A percentile compares a stretch with the other conserved stretches of the same genome.
These are phyloP conservation scores for Manduca sexta DNA, from an alignment of 1,140 invertebrate genomes.

Conservation along the genomic window DNA sequence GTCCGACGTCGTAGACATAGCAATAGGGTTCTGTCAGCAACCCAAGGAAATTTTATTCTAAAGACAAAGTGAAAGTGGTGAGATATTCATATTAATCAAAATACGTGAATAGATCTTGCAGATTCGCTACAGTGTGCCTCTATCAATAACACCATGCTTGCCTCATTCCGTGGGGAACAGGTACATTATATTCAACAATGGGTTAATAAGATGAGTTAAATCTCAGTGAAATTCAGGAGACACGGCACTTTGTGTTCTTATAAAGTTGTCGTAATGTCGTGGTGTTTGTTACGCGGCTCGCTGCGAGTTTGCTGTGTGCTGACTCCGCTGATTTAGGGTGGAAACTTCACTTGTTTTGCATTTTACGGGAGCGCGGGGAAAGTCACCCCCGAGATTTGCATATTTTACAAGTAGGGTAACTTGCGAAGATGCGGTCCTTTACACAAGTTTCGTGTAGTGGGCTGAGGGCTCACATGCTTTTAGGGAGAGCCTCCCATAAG, in stretches of 20 bases:
- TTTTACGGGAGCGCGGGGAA: slow-evolving; percentile 48
- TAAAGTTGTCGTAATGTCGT: slow-evolving; percentile 48
- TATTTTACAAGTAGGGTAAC: slow-evolving; percentile 56
- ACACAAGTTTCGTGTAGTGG: slow-evolving; percentile 33
- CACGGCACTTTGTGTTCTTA: not conserved
- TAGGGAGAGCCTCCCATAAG: slow-evolving; percentile 1
- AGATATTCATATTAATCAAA: too few species aligned
- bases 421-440: slow-evolving; percentile 42
- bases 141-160: too few species aligned
- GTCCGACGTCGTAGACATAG: too few species aligned
- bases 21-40: too few species aligned
- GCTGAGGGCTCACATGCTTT: slow-evolving; percentile 27
- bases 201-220: too few species aligned
- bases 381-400: slow-evolving; percentile 60
- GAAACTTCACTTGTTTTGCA: slow-evolving; percentile 65
- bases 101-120: too few species aligned
- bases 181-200: too few species aligned
- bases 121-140: too few species aligned
- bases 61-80: too few species aligned
- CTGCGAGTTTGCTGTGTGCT: slow-evolving; percentile 24
- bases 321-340: slow-evolving; percentile 53
- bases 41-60: too few species aligned
- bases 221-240: slow-evolving; percentile 1
- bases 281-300: slow-evolving; percentile 38
- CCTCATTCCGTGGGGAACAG: too few species aligned